Percentiles rank a stretch among this genome's conserved stretches.
These are phyloP conservation scores for Heteropelma amictum DNA, from an alignment of 2,888 invertebrate species.

Conservation along the genomic window DNA sequence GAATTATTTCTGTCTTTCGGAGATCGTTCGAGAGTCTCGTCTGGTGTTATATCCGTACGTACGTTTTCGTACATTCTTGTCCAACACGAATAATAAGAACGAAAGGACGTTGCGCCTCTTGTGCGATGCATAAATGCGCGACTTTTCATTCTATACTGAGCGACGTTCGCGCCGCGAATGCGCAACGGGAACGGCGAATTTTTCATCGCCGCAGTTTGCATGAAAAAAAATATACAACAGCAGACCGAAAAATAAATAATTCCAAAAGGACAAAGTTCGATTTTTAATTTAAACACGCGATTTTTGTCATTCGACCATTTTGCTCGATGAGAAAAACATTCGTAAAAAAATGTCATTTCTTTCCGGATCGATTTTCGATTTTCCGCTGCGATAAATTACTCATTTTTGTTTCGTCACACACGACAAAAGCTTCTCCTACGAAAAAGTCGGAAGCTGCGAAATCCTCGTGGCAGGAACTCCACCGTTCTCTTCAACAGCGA, in stretches of 20 bases:
- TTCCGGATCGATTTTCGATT: too few relatives aligned
- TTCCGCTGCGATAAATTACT: too few relatives aligned
- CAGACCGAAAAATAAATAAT: constrained; percentile 33
- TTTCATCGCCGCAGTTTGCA: background rate
- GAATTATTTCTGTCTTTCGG: constrained; percentile 53
- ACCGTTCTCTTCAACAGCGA: too few relatives aligned
- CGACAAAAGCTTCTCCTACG: too few relatives aligned
- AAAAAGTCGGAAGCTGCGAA: too few relatives aligned
- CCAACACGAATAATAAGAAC: constrained; percentile 46
- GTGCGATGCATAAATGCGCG: background rate
- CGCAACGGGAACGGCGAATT: constrained; percentile 15
- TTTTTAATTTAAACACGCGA: too few relatives aligned
- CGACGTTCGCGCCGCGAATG: background rate
- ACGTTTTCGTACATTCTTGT: constrained; percentile 8
- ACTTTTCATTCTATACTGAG: constrained; percentile 40
- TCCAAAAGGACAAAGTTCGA: background rate
- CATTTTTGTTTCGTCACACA: too few relatives aligned
- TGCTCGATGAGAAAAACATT: too few relatives aligned
- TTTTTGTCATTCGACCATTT: too few relatives aligned
- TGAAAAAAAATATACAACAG: background rate
- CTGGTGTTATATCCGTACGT: constrained; percentile 54
- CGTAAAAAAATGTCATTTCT: too few relatives aligned
- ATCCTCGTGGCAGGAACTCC: too few relatives aligned
- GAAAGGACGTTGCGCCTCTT: constrained; percentile 52
- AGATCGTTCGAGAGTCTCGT: constrained; percentile 46